Percentiles rank a stretch among this genome's conserved stretches.
These are phyloP conservation scores for Aptenodytes forsteri DNA, from an alignment of 2,113 vertebrate genomes.

Conservation along the genomic window DNA sequence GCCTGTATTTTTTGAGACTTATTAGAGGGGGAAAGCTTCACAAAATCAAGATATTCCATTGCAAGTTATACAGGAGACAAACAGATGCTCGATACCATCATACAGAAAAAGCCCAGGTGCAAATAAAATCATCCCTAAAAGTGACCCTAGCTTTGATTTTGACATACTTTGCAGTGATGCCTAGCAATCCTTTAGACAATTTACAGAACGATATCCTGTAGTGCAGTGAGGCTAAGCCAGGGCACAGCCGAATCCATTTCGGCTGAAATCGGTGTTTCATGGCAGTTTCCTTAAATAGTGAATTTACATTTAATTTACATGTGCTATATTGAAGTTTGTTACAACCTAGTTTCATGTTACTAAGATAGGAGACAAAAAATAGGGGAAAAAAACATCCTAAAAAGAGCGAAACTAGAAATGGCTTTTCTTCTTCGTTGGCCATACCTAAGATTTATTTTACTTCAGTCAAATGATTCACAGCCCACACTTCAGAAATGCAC, in stretches of 20 bases:
- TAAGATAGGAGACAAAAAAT: constrained; percentile 12
- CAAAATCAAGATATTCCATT: neutral
- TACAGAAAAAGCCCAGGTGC: neutral
- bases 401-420: neutral
- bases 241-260: constrained; percentile 14
- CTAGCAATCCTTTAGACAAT: neutral
- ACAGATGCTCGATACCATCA: neutral
- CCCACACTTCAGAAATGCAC: neutral
- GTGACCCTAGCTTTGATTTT: neutral
- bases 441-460: neutral
- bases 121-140: neutral
- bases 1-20: neutral
- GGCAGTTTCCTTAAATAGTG: constrained; percentile 14
- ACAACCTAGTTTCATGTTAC: constrained; percentile 5
- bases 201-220: neutral
- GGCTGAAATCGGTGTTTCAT: neutral
- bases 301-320: constrained; percentile 49
- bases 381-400: neutral
- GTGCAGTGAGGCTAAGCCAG: neutral
- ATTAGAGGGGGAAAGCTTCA: neutral
- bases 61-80: neutral
- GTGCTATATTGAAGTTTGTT: neutral
- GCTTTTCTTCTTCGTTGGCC: neutral
- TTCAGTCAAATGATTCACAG: neutral
- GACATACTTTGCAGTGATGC: neutral